Base-by-base conservation (phyloP, 2,888 invertebrate genomes). In the Phortica magna region DNA sequence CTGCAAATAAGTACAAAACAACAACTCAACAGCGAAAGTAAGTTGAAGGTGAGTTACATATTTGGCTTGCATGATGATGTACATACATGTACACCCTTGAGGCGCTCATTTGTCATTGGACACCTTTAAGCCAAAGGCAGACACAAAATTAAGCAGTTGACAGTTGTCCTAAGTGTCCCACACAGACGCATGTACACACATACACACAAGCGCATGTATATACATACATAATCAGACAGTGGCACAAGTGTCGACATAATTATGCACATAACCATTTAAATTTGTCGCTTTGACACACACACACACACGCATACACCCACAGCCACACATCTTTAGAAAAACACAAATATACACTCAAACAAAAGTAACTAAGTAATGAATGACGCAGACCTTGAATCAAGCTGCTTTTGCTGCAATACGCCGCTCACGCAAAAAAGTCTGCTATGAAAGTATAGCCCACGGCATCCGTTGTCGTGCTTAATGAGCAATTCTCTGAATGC, bases 41-140 rank as follows among this genome's bases (percentile, higher is more conserved):
- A 31, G 31, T 31, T 31, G 31, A 31, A 31, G 31, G 31, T 1
- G 31, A 31, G 31, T 31, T 31, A n/a, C n/a, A n/a, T n/a, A 31
- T 74, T 31, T 31, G 31, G 31, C 31, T 31, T 31, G 31, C 31
- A 31, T 31, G 31, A 31, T 31, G 31, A 77, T 67, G 75, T 78
- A 77, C 73, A 74, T 73, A 81, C 79, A 80, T 85, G 79, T 75
- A 80, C 74, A 80, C 82, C 83, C 85, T 84, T 85, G 77, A 77
- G 81, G 80, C 78, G 74, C 31, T 31, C 31, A 31, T 48, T 48
- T 48, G 48, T 48, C 48, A 48, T 48, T 48, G 48, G 48, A 48
- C 48, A 48, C 9, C 73, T 17, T 7, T 5, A 7, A 7, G 64
- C 59, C 77, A 59, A 68, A 77, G 77, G 48, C 48, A 48, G 48